Evolutionary conservation across 2,888 invertebrate species (phyloP).

Genomic region (Pharmacophagus antenor): DNA sequence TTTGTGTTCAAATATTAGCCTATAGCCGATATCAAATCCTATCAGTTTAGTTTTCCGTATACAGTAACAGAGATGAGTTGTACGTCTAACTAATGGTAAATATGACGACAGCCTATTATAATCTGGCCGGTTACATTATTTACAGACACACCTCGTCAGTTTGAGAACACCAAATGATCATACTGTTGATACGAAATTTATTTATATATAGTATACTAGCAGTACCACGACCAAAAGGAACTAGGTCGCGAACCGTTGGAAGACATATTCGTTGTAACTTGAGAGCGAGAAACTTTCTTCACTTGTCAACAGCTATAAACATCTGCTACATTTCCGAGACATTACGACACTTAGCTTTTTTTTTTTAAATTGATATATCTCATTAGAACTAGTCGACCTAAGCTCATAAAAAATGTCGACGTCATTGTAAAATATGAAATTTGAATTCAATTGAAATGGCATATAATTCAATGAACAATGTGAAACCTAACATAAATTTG

Average conservation of each 20-base stretch:
- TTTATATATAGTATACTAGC: not conserved
- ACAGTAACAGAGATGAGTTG: no score
- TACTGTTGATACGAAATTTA: no score
- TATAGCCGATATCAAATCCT: no score
- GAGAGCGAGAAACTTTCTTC: conserved; percentile 18
- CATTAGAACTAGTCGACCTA: not conserved
- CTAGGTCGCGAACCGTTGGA: conserved; percentile 14
- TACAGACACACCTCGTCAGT: no score
- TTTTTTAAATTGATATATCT: not conserved
- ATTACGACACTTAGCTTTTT: conserved; percentile 9
- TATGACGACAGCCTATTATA: no score
- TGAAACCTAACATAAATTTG: no score
- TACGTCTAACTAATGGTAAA: no score
- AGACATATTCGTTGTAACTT: conserved; percentile 18
- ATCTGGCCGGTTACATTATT: no score
- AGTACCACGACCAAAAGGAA: not conserved
- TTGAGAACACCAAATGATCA: no score
- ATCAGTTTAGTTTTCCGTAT: no score
- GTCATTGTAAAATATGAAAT: not conserved
- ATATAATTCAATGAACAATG: not conserved
- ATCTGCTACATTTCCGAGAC: conserved; percentile 10
- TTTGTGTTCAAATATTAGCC: no score
- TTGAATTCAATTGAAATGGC: not conserved
- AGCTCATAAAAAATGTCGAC: not conserved
- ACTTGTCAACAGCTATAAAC: conserved; percentile 14